Evolutionary conservation across 2,113 vertebrate genomes (phyloP).

Genomic region (Prunella fulvescens): DNA sequence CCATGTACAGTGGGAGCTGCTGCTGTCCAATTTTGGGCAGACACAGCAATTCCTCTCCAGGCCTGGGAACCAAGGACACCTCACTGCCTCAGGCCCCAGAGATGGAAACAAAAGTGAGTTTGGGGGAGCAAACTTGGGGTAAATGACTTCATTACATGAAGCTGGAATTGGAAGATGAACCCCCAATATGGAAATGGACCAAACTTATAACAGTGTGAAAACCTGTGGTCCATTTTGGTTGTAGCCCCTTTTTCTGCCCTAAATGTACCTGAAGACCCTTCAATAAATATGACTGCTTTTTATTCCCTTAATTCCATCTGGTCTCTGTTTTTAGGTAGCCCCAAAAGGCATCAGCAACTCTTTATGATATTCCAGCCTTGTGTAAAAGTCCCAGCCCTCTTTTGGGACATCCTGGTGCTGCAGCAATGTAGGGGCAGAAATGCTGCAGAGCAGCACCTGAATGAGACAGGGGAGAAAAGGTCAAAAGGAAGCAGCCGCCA

Average conservation of each 20-base stretch:
- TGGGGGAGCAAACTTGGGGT: not conserved
- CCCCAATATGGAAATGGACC: not conserved
- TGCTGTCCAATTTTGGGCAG: not conserved
- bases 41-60: not conserved
- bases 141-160: not conserved
- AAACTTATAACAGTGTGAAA: not conserved
- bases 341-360: not conserved
- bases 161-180: not conserved
- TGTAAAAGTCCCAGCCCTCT: accelerated
- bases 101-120: not conserved
- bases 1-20: not conserved
- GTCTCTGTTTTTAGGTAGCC: not conserved
- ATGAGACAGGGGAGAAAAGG: accelerated
- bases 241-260: not conserved
- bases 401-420: not conserved
- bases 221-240: accelerated
- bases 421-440: not conserved
- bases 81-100: not conserved
- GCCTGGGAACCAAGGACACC: not conserved
- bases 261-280: not conserved
- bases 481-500: not conserved
- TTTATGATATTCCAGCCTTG: not conserved
- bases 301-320: not conserved
- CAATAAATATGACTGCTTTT: not conserved
- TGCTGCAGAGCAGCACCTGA: not conserved